Evolutionary conservation across 2,888 invertebrate species (phyloP), one percentile per base, ranked within the genome.

Genomic region (Seladonia tumulorum): DNA sequence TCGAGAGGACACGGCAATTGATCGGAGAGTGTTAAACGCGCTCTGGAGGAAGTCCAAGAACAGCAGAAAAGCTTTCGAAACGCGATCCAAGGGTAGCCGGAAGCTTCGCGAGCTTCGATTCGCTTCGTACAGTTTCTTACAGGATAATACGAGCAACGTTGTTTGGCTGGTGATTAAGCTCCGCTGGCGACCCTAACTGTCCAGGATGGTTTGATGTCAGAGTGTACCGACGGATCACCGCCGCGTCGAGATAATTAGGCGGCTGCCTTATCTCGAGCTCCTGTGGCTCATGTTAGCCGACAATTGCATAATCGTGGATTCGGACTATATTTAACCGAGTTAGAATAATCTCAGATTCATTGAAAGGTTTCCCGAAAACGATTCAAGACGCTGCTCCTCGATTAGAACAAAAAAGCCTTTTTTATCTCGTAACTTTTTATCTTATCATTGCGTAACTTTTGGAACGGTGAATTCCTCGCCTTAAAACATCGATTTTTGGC

Each of bases 41-140:
- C 53, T 60, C 42, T 53, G 60, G 25, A 45, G 63, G 60, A 63
- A 63, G 25, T 60, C 42, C 68, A 49, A 18, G 53, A 53, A 68
- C 47, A 77, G 45, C 76, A n/a, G 10, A 29, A 42, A 71, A 72
- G 72, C 72, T 72, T 42, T 60, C 66, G 29, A n/a, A 70, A 47
- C 29, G 29, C 73, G 35, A 42, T 68, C 39, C 68, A 68, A 68
- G 68, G 68, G 68, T 68, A 68, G 39, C 22, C 68, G 39, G 68
- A 42, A 68, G 68, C n/a, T 68, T 35, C 22, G 39, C 68, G 35
- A 68, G 22, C n/a, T 68, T 39, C 22, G 3, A 68, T 68, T 22
- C 39, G 39, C 22, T 39, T 12, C 10, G 25, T 22, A 22, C 35
- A 39, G 5, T 42, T 68, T 39, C 68, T 68, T 68, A n/a, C 35